Base-by-base conservation (phyloP, 2,888 invertebrate species). In the Theretra japonica region DNA sequence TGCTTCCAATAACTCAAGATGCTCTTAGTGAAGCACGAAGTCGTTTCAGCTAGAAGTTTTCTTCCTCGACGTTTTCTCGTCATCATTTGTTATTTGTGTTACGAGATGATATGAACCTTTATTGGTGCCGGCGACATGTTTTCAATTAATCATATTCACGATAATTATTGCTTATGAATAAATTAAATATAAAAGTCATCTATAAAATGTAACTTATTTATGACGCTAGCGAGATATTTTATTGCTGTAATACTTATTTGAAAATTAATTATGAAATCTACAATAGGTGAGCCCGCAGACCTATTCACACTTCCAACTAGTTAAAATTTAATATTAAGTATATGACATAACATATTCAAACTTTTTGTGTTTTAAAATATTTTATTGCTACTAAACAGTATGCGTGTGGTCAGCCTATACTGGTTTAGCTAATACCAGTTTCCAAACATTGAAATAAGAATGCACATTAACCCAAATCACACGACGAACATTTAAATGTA, bases 341-440 rank as follows among this genome's bases (percentile, higher is more conserved):
- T 33, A 17, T 65, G 17, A 21, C 23, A 48, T n/a, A 48, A 17
- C 23, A 23, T 23, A 23, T 65, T 33, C 11, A 4, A 41, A 21
- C 15, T 65, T 65, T 48, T 21, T 30, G 30, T 11, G 41, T 65
- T 23, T 23, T 17, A 65, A 48, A 41, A 48, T 17, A 25, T 62
- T 65, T 65, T 65, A 65, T 65, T 21, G 48, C 48, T 41, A 65
- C 48, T 65, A 17, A 25, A 65, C 48, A 53, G 53, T 53, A 15
- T 65, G 48, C 17, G 48, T 41, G 65, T 60, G 30, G 62, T 53
- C 33, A 48, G 1, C 41, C 48, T 23, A 21, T 23, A 48, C 23
- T 23, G 41, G 65, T 65, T 65, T 23, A 15, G 53, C 23, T 60
- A 19, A 65, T 41, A 41, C 62, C 11, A 19, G 62, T 65, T 65